Conservation (phyloP, 2,888 invertebrate species). For the Sepioteuthis lessoniana region DNA sequence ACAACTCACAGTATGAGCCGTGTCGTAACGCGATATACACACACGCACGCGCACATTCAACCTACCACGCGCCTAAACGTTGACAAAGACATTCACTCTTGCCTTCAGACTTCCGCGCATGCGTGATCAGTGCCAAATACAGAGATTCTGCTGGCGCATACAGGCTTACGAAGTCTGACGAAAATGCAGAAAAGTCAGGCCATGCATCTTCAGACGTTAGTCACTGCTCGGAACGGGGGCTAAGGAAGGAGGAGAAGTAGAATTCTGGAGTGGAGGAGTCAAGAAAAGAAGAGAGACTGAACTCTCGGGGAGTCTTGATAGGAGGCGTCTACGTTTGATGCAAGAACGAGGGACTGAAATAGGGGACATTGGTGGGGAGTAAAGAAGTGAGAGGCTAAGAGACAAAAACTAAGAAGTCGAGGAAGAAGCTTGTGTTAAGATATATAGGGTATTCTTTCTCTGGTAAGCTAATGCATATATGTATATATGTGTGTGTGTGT, state of each 20-base stretch:
- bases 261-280: too few species aligned
- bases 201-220: background rate
- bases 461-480: background rate
- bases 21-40: background rate
- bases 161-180: background rate
- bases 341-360: background rate
- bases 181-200: conserved; percentile 15
- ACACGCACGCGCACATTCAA: background rate
- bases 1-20: background rate
- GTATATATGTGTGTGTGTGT: too few species aligned
- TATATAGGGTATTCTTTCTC: background rate
- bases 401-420: background rate
- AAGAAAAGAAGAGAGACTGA: too few species aligned
- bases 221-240: background rate
- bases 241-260: too few species aligned
- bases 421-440: background rate
- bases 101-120: background rate
- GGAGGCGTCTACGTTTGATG: background rate
- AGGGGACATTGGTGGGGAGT: background rate
- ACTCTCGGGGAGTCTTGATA: background rate
- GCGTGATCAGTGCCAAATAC: background rate
- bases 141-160: background rate
- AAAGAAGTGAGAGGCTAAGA: background rate
- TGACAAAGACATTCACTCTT: conserved; percentile 4
- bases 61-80: background rate